Percentiles rank a stretch among this genome's conserved stretches.
phyloP scores from a whole-genome alignment of 2,113 vertebrate genomes.

The Siniperca chuatsi region DNA sequence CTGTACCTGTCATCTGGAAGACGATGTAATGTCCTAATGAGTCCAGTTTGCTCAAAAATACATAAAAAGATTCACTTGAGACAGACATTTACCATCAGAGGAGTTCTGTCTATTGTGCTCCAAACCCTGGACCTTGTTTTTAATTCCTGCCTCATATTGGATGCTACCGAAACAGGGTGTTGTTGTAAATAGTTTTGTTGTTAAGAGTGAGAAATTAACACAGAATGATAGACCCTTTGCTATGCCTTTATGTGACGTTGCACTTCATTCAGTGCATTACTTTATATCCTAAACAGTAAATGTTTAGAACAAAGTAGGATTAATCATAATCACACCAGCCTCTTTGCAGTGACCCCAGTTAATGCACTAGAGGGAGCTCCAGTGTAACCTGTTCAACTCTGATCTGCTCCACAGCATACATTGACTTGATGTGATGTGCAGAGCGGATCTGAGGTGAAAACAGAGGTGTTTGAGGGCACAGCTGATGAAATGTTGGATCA shows the following conservation, averaged over 20 bases:
- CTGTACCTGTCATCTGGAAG: not conserved
- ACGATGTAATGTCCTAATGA: not conserved
- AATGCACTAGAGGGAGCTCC: constrained; percentile 69
- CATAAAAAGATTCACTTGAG: not conserved
- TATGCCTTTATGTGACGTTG: not conserved
- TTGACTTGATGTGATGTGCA: constrained; percentile 9
- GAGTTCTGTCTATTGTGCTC: not conserved
- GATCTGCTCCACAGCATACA: constrained; percentile 9
- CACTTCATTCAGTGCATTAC: not conserved
- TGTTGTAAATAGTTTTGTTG: not conserved
- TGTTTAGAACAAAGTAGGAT: not conserved
- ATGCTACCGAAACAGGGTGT: not conserved
- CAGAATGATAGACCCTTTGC: not conserved
- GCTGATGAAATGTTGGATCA: constrained; percentile 76
- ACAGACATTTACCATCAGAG: not conserved
- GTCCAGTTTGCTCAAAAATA: not conserved
- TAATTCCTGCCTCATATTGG: not conserved
- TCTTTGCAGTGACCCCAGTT: not conserved
- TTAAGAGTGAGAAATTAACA: not conserved
- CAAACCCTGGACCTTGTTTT: not conserved
- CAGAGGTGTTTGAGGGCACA: constrained; percentile 57
- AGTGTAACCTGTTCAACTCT: not conserved
- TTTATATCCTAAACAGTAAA: not conserved
- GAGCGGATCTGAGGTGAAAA: constrained; percentile 60
- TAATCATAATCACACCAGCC: not conserved